Evolutionary conservation across 2,113 vertebrate species (phyloP), one percentile per base, ranked within the genome.

Genomic region (Dicerorhinus sumatrensis): DNA sequence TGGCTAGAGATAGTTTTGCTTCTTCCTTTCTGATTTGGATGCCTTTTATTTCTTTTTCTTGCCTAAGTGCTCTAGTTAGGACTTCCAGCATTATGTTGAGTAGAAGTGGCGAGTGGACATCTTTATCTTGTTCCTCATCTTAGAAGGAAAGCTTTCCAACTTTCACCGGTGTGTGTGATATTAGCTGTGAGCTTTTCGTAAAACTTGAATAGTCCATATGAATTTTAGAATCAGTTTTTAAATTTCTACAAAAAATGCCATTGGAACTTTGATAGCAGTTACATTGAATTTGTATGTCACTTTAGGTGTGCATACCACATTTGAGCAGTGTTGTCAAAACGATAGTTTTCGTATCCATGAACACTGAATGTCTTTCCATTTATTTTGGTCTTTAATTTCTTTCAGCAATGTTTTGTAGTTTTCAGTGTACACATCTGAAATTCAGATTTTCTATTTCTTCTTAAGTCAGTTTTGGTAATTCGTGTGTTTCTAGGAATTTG

Each of bases 401-500:
- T 89, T 69, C 63, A 83, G 42, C 23, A 58, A 20, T 56, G 12
- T 83, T 62, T 70, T 83, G 4, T 65, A 92, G 62, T 77, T 92
- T 72, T 97, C 25, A 62, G 18, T 56, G 10, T 54, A 54, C 14
- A 54, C 51, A 54, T 54, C 48, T 12, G 48, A 48, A 48, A 48
- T 27, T 93, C 58, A 79, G 54, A 77, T 94, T 89, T 86, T 91
- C 36, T 88, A 2, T 56, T 83, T 84, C 36, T 73, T 72, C 33
- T 67, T 93, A 27, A 75, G 29, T 94, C 10, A 36, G 14, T 92
- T 92, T 86, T 46, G 4, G 33, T 60, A 39, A 82, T 77, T 86
- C 81, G 11, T 87, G 20, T 86, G 39, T 89, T 89, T 94, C 67
- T 91, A 85, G 65, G 27, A 95, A 11, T 86, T 86, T 77, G 21